Evolutionary conservation across 2,888 invertebrate genomes (phyloP), one percentile per base, ranked within the genome.

Genomic region (Leucoma salicis): DNA sequence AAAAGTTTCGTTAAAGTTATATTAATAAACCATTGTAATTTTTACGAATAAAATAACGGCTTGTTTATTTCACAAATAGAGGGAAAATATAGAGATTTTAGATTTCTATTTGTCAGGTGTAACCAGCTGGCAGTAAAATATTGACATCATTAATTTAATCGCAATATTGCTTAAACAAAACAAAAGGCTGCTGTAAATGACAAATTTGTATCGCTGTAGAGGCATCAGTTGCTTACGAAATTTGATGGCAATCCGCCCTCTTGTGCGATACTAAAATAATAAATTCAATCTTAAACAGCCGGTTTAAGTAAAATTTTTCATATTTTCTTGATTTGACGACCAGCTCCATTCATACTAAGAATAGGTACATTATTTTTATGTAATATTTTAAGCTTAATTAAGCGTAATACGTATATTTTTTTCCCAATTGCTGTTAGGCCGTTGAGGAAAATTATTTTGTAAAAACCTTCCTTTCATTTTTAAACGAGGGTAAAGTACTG

Each of bases 91-190:
- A 71, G 69, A 70, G 63, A 74, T 68, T 70, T 58, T 68, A 64
- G 55, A n/a, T 52, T 53, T 49, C 61, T 58, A 79, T 82, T 77
- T 75, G 71, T 82, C 74, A 79, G 70, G 70, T 75, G 68, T 63
- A 72, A 70, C 74, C 67, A 75, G 65, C 69, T 63, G 82, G 76
- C 84, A 71, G 75, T 78, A 74, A 85, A 83, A 84, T 82, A 85
- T 82, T 57, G 71, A 66, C 56, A 62, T 75, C 82, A 82, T 86
- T 83, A 83, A 80, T 84, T 77, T 71, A 80, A 84, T 83, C 73
- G 70, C 75, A 79, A 80, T 83, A 83, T 83, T 81, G 74, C 74
- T 76, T 73, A 66, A 68, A 70, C 73, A 74, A 77, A 80, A 86
- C 84, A 86, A 82, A 63, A 82, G 76, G 70, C 69, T 63, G 63